A percentile compares a stretch with the other conserved stretches of the same genome.
phyloP scores from a whole-genome alignment of 2,113 vertebrate genomes.

The Indri indri region DNA sequence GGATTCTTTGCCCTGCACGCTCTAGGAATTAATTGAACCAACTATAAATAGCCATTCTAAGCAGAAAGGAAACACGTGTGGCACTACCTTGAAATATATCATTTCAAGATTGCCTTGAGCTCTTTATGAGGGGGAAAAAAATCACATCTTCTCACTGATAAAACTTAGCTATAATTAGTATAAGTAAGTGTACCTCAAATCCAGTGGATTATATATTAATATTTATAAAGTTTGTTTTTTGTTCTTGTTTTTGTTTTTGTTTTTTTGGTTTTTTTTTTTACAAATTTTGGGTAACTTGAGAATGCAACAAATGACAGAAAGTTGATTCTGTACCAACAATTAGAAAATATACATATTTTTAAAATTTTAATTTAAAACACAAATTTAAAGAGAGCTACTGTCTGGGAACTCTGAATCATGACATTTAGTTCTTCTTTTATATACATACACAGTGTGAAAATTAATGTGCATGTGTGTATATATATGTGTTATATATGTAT shows the following conservation, averaged over 20 bases:
- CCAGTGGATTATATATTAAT: background rate
- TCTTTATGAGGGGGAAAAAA: background rate
- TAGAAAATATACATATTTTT: background rate
- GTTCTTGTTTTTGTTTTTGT: no score
- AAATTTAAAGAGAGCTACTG: background rate
- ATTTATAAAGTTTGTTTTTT: background rate
- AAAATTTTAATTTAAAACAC: background rate
- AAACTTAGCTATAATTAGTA: background rate
- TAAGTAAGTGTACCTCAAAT: background rate
- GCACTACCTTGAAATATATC: slow-evolving; percentile 45
- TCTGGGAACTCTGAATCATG: background rate
- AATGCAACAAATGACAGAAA: background rate
- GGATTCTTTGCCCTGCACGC: slow-evolving; percentile 42
- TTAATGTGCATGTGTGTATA: background rate
- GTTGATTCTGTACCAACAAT: background rate
- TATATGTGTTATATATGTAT: background rate
- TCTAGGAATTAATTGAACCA: slow-evolving; percentile 69
- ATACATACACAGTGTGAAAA: background rate
- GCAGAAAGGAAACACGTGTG: slow-evolving; percentile 37
- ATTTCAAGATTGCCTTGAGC: slow-evolving; percentile 61
- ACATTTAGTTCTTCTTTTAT: background rate
- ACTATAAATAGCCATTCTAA: slow-evolving; percentile 66
- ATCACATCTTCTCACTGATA: background rate
- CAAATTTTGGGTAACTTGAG: background rate
- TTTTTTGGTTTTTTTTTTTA: background rate